Base-by-base conservation (phyloP, 2,888 invertebrate species). In the Oegoconia quadripuncta region DNA sequence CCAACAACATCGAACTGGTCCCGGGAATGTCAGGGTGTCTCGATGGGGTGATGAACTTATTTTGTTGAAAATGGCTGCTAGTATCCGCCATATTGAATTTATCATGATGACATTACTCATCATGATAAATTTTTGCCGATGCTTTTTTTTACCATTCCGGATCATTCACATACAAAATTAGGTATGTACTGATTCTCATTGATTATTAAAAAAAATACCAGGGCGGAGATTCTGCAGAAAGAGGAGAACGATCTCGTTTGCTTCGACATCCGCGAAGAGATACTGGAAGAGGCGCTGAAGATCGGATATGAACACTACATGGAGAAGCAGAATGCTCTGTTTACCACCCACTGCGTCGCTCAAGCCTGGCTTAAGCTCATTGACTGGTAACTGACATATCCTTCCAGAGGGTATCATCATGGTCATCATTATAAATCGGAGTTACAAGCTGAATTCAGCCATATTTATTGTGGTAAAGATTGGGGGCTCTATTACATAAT, bases 311-410 rank as follows among this genome's bases (percentile, higher is more conserved):
- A 61, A 3, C 53, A 54, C 2, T 88, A 88, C 42, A 79, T 88
- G 75, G 74, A 74, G 37, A 64, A 49, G 7, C 87, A 88, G 50
- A 73, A 48, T 1, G 47, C 71, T 0, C 33, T 60, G 17, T 88
- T 87, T 49, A 71, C 80, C 0, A 75, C 65, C 0, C 67, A 82
- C 49, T 88, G 88, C 45, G 76, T 79, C 0, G 69, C 76, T 0
- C 56, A 74, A 35, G 88, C 88, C 1, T 82, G 81, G 76, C 59
- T 82, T 2, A 76, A 81, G 43, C 59, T 88, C 0, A 75, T 88
- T 13, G 63, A 83, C 42, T 83, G 86, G 79, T 74, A 53, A 39
- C 2, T 27, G 11, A 8, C n/a, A 25, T 3, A 9, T 7, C 11
- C 11, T 25, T 25, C 8, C 5, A 20, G 20, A 20, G 20, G 20